phyloP scores from a whole-genome alignment of 2,888 invertebrate genomes.

The Poecilus cupreus region DNA sequence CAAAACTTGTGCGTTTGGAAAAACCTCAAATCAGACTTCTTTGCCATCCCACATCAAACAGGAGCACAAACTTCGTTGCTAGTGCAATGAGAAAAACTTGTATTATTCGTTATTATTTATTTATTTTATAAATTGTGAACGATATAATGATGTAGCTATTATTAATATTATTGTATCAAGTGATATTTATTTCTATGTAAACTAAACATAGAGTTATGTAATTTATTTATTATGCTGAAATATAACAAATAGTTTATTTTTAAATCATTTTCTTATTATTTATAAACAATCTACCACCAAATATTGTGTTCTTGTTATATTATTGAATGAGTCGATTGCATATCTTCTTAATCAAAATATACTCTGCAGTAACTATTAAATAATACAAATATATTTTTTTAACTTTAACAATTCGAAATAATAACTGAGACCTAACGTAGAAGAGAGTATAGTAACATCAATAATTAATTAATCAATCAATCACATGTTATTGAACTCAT shows the following conservation, averaged over 20 bases:
- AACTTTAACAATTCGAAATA: too few species aligned
- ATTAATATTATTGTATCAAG: slow-evolving; percentile 3
- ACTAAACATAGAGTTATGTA: not conserved
- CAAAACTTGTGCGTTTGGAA: slow-evolving; percentile 68
- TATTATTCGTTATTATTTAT: slow-evolving; percentile 44
- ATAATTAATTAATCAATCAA: not conserved
- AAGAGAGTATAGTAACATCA: too few species aligned
- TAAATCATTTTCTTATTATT: not conserved
- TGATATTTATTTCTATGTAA: slow-evolving; percentile 27
- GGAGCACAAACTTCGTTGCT: slow-evolving; percentile 50
- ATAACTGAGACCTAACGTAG: too few species aligned
- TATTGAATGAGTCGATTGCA: too few species aligned
- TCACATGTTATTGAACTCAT: not conserved
- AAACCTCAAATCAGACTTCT: slow-evolving; percentile 11
- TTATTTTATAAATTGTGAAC: slow-evolving; percentile 13
- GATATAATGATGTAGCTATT: not conserved
- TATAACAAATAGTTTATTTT: not conserved
- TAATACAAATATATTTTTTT: too few species aligned
- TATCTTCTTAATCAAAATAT: too few species aligned
- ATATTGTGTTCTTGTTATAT: too few species aligned
- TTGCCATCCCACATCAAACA: slow-evolving; percentile 45
- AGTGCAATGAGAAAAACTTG: not conserved
- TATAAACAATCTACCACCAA: not conserved
- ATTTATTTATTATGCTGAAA: slow-evolving; percentile 35
- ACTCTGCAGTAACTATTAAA: too few species aligned